Evolutionary conservation across 1,140 invertebrate species (phyloP), one percentile per base, ranked within the genome.

Genomic region (Drosophila saltans): DNA sequence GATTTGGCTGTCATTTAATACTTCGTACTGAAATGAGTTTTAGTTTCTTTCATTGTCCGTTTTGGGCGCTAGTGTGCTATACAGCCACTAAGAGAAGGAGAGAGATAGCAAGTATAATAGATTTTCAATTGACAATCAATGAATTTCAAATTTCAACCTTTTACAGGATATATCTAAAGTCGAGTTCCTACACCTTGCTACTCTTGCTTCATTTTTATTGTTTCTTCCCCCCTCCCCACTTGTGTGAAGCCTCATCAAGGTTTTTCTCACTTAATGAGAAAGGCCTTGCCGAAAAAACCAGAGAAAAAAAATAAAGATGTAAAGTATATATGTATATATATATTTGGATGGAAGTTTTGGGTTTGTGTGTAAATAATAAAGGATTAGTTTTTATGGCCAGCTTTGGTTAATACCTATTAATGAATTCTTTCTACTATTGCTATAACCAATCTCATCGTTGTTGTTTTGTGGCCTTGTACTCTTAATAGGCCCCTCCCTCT

Each of bases 321-420:
- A 36, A 36, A 36, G 33, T 36, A 36, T 36, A 36, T 36, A 36
- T 36, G 6, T 7, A 36, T 6, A 36, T 36, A 36, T 30, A 36
- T 36, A 36, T 66, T 72, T 16, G 16, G 16, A 16, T 16, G 16
- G 63, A 69, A 64, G 70, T 69, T 82, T 71, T 71, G 70, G 80
- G 78, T 78, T 73, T 36, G 16, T 16, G 16, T 58, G 73, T 89
- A 88, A 88, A 88, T 88, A 74, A 89, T 80, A 89, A 89, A 78
- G 84, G 84, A 89, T 89, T 89, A 89, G 66, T 69, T 89, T 84
- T 72, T 80, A 77, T 71, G 60, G 64, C 56, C 62, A 62, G 57
- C 63, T 36, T 66, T 59, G 57, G 72, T 74, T 66, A 40, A 72
- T 60, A 66, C 72, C 63, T 69, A 61, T 86, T 82, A 88, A 74